Evolutionary conservation across 37 sponge, comb jelly and placozoan genomes (phyloP).

Genomic region (Cladorhizidae sp.): DNA sequence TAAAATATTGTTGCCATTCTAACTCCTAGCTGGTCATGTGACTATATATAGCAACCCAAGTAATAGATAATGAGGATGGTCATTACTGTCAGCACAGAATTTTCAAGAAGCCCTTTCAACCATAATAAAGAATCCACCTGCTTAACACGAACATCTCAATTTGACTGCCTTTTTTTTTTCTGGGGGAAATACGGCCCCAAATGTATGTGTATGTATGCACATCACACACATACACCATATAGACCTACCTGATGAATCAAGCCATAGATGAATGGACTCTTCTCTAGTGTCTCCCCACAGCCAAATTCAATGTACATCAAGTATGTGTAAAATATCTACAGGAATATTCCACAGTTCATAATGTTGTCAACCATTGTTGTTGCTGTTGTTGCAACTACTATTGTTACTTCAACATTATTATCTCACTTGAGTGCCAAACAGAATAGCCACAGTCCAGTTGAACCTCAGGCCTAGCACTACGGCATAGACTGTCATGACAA

Average conservation of each 20-base stretch:
- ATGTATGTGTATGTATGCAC: too few relatives aligned
- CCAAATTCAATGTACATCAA: constrained; percentile 92
- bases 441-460: constrained; percentile 19
- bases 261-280: constrained; percentile 63
- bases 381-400: not conserved
- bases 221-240: constrained; percentile 16
- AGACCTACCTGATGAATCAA: constrained; percentile 79
- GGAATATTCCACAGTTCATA: not conserved
- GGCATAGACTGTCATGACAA: constrained; percentile 18
- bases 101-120: too few relatives aligned
- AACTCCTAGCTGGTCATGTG: too few relatives aligned
- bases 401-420: not conserved
- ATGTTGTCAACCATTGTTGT: not conserved
- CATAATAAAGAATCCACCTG: too few relatives aligned
- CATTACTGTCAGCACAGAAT: too few relatives aligned
- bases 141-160: too few relatives aligned
- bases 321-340: constrained; percentile 62
- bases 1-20: too few relatives aligned
- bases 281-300: constrained; percentile 75
- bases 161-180: too few relatives aligned
- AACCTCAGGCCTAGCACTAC: constrained; percentile 40
- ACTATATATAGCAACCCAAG: too few relatives aligned
- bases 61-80: too few relatives aligned
- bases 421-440: constrained; percentile 51
- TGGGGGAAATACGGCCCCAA: too few relatives aligned